Conservation (phyloP, 2,113 vertebrate genomes). For the Malaclemys terrapin region DNA sequence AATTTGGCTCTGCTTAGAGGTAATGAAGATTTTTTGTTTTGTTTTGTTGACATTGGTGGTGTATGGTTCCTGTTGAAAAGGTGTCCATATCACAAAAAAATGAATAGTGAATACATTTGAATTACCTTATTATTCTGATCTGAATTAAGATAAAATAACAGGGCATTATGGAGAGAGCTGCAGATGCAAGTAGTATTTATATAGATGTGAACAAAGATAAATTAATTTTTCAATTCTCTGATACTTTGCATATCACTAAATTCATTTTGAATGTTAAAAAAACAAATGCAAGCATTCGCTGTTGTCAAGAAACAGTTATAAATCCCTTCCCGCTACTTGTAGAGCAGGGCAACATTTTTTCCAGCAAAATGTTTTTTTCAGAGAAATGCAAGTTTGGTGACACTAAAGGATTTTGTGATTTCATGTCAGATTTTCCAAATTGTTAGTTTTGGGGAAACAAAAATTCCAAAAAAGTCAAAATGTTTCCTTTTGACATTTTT, state of each 20-base stretch:
- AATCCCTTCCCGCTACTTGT: not conserved
- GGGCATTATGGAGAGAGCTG: not conserved
- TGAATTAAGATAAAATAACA: accelerated
- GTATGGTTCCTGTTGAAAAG: conserved; percentile 16
- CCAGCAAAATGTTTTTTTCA: not conserved
- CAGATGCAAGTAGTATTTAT: accelerated
- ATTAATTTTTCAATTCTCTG: accelerated
- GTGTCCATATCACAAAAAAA: not conserved
- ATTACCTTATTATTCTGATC: accelerated
- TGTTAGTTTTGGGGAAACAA: not conserved
- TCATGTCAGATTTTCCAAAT: not conserved
- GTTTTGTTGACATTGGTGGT: conserved; percentile 69
- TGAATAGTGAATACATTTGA: accelerated
- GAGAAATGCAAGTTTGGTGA: not conserved
- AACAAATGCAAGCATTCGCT: accelerated
- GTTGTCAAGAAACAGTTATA: accelerated
- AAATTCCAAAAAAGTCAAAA: not conserved
- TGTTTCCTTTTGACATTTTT: not conserved
- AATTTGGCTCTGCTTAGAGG: conserved; percentile 12
- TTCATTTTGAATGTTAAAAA: not conserved
- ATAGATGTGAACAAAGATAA: accelerated
- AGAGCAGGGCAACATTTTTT: not conserved
- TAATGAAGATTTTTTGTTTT: conserved; percentile 51
- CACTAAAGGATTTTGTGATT: not conserved
- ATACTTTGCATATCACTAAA: accelerated